These are phyloP conservation scores for Rhynchophorus ferrugineus DNA, from an alignment of 1,140 invertebrate species.

Conservation along the genomic window DNA sequence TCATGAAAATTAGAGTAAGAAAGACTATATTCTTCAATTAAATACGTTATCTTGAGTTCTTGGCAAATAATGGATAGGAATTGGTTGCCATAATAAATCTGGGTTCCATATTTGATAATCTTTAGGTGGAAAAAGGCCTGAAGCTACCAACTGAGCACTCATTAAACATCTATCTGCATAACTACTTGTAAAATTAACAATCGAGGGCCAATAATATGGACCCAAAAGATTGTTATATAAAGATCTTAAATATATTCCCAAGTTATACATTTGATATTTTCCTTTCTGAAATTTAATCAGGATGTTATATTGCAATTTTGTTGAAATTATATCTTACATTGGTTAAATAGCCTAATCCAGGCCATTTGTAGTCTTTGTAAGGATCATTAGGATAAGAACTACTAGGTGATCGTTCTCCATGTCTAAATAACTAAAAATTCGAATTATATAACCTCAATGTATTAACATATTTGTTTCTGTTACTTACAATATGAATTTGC, in stretches of 20 bases:
- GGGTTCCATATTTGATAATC: slow-evolving; percentile 63
- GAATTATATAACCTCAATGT: slow-evolving; percentile 1
- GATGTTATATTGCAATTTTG: slow-evolving; percentile 1
- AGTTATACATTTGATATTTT: slow-evolving; percentile 63
- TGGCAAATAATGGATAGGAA: slow-evolving; percentile 73
- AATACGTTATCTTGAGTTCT: slow-evolving; percentile 35
- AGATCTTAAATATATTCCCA: slow-evolving; percentile 65
- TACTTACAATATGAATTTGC: slow-evolving; percentile 26
- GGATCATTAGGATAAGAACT: slow-evolving; percentile 63
- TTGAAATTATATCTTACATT: slow-evolving; percentile 49
- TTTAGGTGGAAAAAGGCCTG: slow-evolving; percentile 72
- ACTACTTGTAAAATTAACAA: slow-evolving; percentile 69
- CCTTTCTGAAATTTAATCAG: slow-evolving; percentile 55
- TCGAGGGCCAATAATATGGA: slow-evolving; percentile 52
- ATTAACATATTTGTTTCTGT: no score
- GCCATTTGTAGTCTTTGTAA: slow-evolving; percentile 58
- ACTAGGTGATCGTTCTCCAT: slow-evolving; percentile 67
- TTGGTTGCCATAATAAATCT: slow-evolving; percentile 74
- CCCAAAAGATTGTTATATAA: slow-evolving; percentile 62
- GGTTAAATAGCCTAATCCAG: slow-evolving; percentile 62
- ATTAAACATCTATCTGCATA: slow-evolving; percentile 75
- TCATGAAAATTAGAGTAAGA: slow-evolving; percentile 1
- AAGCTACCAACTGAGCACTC: slow-evolving; percentile 74
- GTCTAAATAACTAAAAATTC: slow-evolving; percentile 55
- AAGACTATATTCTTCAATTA: slow-evolving; percentile 1